Percentiles rank a stretch among this genome's conserved stretches.
These are phyloP conservation scores for Aphelocoma coerulescens DNA, from an alignment of 2,113 vertebrate species.

Conservation along the genomic window DNA sequence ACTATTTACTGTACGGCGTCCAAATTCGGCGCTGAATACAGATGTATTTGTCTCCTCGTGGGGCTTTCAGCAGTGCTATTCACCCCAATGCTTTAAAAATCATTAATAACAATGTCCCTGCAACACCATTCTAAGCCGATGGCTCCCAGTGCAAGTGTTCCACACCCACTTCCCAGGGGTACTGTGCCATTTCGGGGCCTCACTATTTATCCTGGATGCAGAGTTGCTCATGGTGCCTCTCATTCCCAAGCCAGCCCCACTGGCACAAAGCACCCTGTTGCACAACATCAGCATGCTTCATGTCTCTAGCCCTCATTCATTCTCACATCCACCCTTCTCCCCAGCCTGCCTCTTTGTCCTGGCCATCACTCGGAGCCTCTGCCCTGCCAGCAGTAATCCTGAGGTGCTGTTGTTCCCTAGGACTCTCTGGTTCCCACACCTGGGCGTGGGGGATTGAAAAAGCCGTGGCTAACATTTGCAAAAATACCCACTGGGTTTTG, in stretches of 20 bases:
- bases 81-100: background rate
- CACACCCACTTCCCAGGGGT: background rate
- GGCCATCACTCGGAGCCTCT: background rate
- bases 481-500: background rate
- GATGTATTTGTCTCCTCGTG: background rate
- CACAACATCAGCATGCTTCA: background rate
- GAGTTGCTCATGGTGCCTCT: background rate
- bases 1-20: background rate
- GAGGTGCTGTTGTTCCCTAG: background rate
- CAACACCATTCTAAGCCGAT: background rate
- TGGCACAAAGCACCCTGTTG: background rate
- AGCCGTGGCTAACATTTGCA: background rate
- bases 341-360: background rate
- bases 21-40: background rate
- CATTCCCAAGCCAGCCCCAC: background rate
- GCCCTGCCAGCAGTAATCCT: background rate
- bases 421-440: background rate
- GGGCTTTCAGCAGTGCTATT: background rate
- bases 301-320: background rate
- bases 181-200: background rate
- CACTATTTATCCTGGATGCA: background rate
- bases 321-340: background rate
- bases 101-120: background rate
- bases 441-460: background rate
- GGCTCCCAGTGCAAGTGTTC: background rate